Conservation (phyloP, 1,140 invertebrate genomes). For the Schmidtea mediterranea region DNA sequence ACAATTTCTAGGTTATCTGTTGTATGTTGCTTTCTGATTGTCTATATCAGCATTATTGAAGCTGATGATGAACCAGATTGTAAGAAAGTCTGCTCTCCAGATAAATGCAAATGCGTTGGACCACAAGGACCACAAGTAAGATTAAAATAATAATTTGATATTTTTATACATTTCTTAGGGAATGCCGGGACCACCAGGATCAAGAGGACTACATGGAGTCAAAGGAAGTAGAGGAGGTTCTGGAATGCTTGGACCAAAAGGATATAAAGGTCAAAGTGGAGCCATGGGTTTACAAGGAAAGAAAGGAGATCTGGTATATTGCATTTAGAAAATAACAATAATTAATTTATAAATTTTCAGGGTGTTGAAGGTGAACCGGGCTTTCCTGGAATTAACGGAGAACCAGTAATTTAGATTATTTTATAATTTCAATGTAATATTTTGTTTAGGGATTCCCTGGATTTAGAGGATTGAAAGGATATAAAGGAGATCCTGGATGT, state of each 20-base stretch:
- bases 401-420: not conserved
- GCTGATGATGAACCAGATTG: too few relatives aligned
- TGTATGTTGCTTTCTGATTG: too few relatives aligned
- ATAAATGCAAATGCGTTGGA: too few relatives aligned
- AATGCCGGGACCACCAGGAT: slow-evolving; percentile 5
- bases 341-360: not conserved
- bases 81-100: too few relatives aligned
- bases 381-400: not conserved
- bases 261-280: not conserved
- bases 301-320: not conserved
- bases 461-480: slow-evolving; percentile 7
- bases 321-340: not conserved
- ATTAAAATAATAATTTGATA: too few relatives aligned
- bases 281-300: slow-evolving; percentile 6
- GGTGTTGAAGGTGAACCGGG: slow-evolving; percentile 1
- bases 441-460: slow-evolving; percentile 2
- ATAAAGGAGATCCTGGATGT: slow-evolving; percentile 8
- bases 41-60: too few relatives aligned
- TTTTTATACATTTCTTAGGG: not conserved
- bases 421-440: slow-evolving; percentile 12
- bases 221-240: slow-evolving; percentile 8
- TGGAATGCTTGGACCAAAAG: slow-evolving; percentile 7
- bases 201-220: not conserved
- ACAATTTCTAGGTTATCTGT: too few relatives aligned
- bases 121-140: too few relatives aligned